Evolutionary conservation across 1,140 invertebrate species (phyloP).

Genomic region (Elymnias hypermnestra): DNA sequence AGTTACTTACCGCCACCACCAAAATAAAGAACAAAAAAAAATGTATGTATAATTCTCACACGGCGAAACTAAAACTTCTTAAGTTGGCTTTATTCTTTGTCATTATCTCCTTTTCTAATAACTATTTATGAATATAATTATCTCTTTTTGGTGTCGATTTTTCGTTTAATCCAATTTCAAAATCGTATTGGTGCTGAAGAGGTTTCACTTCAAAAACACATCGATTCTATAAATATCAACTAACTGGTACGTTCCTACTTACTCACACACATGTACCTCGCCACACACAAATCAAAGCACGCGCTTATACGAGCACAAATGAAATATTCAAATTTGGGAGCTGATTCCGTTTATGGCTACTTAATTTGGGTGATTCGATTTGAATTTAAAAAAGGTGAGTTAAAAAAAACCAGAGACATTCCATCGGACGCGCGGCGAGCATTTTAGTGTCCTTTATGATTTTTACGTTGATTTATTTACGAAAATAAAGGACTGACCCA

Average conservation of each 20-base stretch:
- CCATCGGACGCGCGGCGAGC: conserved; percentile 30
- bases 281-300: conserved; percentile 60
- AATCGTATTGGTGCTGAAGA: too few relatives aligned
- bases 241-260: neutral
- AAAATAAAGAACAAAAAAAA: too few relatives aligned
- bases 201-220: too few relatives aligned
- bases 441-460: conserved; percentile 16
- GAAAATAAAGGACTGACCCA: conserved; percentile 16
- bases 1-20: too few relatives aligned
- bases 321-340: conserved; percentile 76
- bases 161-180: too few relatives aligned
- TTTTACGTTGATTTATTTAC: conserved; percentile 22
- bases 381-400: conserved; percentile 61
- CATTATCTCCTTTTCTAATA: too few relatives aligned
- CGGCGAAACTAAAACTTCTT: too few relatives aligned
- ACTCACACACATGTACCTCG: conserved; percentile 31
- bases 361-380: conserved; percentile 76
- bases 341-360: conserved; percentile 76
- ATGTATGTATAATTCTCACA: too few relatives aligned
- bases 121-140: neutral
- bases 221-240: neutral
- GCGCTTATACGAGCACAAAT: conserved; percentile 56
- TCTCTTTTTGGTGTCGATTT: too few relatives aligned
- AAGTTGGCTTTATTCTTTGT: too few relatives aligned
- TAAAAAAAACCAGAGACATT: conserved; percentile 59